Percentiles rank a stretch among this genome's conserved stretches.
Evolutionary conservation across 2,888 invertebrate species (phyloP).

Genomic region (Megalurothrips usitatus): DNA sequence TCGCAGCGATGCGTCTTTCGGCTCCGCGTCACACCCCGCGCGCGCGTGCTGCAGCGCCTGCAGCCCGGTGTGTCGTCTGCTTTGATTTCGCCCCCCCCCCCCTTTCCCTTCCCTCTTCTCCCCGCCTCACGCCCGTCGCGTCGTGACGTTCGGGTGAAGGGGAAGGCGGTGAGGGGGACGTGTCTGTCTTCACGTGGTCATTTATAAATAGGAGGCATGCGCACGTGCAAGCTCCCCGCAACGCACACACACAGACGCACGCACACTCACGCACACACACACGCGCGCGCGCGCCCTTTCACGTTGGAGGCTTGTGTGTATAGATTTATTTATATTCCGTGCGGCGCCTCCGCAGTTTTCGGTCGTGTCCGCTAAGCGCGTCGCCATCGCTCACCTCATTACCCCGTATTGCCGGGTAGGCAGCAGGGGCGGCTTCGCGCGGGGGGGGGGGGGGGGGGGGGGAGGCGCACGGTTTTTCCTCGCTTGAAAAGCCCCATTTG

Average conservation of each 20-base stretch:
- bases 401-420: too few species aligned
- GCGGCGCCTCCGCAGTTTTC: background rate
- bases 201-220: constrained; percentile 14
- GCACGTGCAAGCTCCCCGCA: background rate
- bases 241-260: background rate
- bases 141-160: background rate
- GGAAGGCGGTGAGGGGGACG: background rate
- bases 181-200: constrained; percentile 13
- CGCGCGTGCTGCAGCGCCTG: background rate
- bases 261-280: background rate
- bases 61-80: background rate
- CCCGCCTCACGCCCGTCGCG: background rate
- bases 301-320: background rate
- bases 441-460: too few species aligned
- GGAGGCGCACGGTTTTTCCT: too few species aligned
- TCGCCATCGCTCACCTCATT: too few species aligned
- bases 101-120: background rate
- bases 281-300: background rate
- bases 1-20: too few species aligned
- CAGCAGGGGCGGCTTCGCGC: too few species aligned
- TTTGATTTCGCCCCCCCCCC: background rate
- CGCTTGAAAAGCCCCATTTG: too few species aligned
- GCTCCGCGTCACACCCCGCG: background rate
- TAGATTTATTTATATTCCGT: background rate
- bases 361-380: background rate